phyloP scores from a whole-genome alignment of 2,888 invertebrate genomes.

The Brenthis ino region DNA sequence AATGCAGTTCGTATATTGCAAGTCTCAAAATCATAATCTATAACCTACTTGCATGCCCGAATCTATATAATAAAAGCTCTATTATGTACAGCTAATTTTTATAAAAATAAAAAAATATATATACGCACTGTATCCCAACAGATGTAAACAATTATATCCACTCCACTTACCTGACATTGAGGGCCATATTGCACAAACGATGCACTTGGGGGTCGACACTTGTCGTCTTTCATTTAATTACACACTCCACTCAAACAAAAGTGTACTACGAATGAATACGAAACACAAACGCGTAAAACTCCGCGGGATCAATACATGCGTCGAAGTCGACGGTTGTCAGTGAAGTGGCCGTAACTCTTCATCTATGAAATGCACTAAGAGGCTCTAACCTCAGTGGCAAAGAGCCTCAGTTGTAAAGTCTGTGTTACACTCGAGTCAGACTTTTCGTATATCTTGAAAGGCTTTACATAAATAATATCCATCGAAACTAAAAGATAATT shows the following conservation, averaged over 20 bases:
- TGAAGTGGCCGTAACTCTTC: slow-evolving; percentile 64
- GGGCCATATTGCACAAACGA: slow-evolving; percentile 68
- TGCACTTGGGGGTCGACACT: slow-evolving; percentile 49
- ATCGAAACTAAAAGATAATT: not conserved
- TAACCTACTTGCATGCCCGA: too few relatives aligned
- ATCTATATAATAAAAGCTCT: too few relatives aligned
- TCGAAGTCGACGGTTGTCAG: slow-evolving; percentile 53
- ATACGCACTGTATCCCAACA: not conserved
- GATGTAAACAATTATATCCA: slow-evolving; percentile 37
- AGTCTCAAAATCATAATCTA: too few relatives aligned
- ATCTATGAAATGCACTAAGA: slow-evolving; percentile 58
- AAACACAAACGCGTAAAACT: slow-evolving; percentile 28
- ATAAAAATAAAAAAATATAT: slow-evolving; percentile 3
- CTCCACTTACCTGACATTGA: slow-evolving; percentile 70
- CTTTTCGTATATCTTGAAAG: not conserved
- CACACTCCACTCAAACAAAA: slow-evolving; percentile 46
- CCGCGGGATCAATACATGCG: slow-evolving; percentile 49
- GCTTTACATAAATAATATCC: not conserved
- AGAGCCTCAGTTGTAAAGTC: slow-evolving; percentile 46
- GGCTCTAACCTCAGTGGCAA: slow-evolving; percentile 47
- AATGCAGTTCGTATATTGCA: too few relatives aligned
- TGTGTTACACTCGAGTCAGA: slow-evolving; percentile 6
- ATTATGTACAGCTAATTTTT: not conserved
- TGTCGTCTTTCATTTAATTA: slow-evolving; percentile 45
- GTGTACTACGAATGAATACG: slow-evolving; percentile 24